Conservation (phyloP, 1,140 invertebrate genomes). For the Drosophila kanapiae region DNA sequence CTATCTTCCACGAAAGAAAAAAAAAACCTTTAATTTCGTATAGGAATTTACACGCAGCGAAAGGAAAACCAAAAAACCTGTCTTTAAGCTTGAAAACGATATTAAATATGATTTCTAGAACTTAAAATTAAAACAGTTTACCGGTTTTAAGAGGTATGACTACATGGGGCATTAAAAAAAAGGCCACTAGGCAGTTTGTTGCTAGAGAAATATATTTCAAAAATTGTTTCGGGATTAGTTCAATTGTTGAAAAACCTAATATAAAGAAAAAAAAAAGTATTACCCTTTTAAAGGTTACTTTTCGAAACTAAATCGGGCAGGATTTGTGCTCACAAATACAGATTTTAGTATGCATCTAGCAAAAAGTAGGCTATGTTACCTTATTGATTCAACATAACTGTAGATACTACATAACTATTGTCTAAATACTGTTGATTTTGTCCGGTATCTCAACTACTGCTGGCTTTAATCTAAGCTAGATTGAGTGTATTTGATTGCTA, state of each 20-base stretch:
- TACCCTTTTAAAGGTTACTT: background rate
- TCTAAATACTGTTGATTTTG: background rate
- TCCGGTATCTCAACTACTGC: background rate
- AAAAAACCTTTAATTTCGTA: background rate
- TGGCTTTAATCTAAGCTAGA: background rate
- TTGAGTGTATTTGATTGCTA: background rate
- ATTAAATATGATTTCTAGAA: conserved; percentile 10
- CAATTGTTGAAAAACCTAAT: background rate
- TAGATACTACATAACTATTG: background rate
- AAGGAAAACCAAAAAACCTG: conserved; percentile 5
- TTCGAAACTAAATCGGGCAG: background rate
- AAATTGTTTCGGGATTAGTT: no score
- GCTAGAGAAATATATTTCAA: background rate
- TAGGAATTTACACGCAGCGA: conserved; percentile 7
- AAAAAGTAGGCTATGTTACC: conserved; percentile 3
- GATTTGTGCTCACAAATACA: background rate
- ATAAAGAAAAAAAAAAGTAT: background rate
- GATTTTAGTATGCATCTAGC: background rate
- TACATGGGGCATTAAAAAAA: background rate
- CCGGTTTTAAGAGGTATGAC: background rate
- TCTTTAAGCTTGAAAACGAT: background rate
- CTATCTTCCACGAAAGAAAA: background rate
- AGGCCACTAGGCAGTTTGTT: background rate
- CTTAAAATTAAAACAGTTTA: conserved; percentile 6
- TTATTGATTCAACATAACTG: background rate